Conservation (phyloP, 2,888 invertebrate species). For the Polyommatus iphigenia region DNA sequence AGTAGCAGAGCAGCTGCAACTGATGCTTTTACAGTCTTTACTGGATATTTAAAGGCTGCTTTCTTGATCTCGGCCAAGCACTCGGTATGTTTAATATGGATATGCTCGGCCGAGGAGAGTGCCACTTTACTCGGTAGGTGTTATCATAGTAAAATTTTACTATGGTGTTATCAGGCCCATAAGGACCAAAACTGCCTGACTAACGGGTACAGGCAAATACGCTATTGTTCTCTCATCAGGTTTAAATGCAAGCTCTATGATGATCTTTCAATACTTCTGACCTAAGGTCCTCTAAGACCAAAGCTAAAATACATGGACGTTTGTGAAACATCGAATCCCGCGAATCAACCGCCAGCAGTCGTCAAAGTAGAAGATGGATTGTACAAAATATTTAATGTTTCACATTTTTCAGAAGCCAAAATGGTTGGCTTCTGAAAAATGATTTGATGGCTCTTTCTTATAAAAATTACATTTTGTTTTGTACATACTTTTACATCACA, state of each 20-base stretch:
- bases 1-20: background rate
- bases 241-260: constrained; percentile 12
- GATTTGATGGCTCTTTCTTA: background rate
- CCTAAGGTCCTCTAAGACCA: background rate
- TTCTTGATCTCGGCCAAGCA: too few species aligned
- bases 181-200: too few species aligned
- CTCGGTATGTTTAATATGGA: too few species aligned
- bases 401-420: background rate
- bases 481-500: constrained; percentile 21
- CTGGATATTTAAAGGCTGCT: background rate
- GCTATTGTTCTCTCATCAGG: constrained; percentile 17
- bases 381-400: constrained; percentile 4
- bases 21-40: background rate
- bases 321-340: constrained; percentile 6
- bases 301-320: constrained; percentile 5
- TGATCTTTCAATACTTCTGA: background rate
- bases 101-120: too few species aligned
- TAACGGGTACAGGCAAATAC: too few species aligned
- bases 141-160: too few species aligned
- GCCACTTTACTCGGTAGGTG: too few species aligned
- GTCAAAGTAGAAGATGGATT: background rate
- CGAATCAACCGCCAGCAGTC: background rate
- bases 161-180: too few species aligned
- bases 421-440: too few species aligned
- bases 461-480: constrained; percentile 16